Evolutionary conservation across 2,113 vertebrate genomes (phyloP), one percentile per base, ranked within the genome.

Genomic region (Apistogramma diplotaenia): DNA sequence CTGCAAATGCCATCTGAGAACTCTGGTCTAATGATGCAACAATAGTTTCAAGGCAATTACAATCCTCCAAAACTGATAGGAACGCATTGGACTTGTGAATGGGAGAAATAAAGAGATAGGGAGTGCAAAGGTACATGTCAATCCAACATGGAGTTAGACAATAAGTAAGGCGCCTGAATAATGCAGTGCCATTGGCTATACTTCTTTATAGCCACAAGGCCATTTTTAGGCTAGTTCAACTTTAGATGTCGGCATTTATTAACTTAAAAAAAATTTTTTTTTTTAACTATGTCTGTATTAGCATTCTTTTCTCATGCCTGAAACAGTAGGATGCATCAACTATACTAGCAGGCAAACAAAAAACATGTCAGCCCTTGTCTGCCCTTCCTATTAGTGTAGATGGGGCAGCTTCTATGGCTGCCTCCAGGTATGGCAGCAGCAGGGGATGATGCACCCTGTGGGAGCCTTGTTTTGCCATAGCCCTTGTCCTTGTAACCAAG

Each of bases 11-110:
- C 94, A 94, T 95, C 90, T 91, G 94, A 89, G 93, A 91, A 92
- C 94, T 92, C 74, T 75, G 89, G 86, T 90, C 92, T 96, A 95
- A 96, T 95, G 93, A 95, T 93, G 94, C 93, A 94, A 92, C 93
- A 93, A 86, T 93, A 93, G 93, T 94, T 94, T 94, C 89, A 91
- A 92, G 93, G 93, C 95, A 95, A 95, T 95, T 95, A 95, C 91
- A 92, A 78, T 81, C 84, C 62, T 87, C 93, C 91, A 85, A 94
- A 94, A 95, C 94, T 93, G 93, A 95, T 96, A 94, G 91, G 91
- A 92, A 93, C 91, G 92, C 87, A 90, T 70, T 92, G 88, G 91
- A 86, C 81, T 58, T 76, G 88, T 85, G 85, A 84, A 83, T 65
- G 75, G 62, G 67, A 71, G 79, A 83, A 81, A 84, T 78, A 58